Evolutionary conservation across 2,113 vertebrate genomes (phyloP).

Genomic region (Hypanus sabinus): DNA sequence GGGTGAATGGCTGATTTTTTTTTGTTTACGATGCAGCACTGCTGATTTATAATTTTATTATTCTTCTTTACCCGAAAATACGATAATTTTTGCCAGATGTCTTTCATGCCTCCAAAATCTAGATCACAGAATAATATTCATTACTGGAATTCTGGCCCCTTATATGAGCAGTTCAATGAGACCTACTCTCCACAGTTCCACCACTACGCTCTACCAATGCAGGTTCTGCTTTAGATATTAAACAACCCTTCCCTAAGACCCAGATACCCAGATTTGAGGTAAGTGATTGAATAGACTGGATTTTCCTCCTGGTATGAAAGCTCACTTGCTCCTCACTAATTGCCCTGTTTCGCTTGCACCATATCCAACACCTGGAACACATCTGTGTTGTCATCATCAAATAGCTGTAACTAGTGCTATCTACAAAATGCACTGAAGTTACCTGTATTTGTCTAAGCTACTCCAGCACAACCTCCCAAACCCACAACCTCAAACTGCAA

Average conservation of each 20-base stretch:
- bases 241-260: not conserved
- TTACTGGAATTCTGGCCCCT: not conserved
- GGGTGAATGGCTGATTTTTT: not conserved
- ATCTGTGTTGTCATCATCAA: too few species aligned
- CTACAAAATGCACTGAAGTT: too few species aligned
- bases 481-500: too few species aligned
- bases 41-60: not conserved
- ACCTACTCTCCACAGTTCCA: not conserved
- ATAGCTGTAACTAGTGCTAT: too few species aligned
- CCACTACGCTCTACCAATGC: not conserved
- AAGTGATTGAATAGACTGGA: not conserved
- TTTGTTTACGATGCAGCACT: not conserved
- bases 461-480: too few species aligned
- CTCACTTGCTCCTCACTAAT: not conserved
- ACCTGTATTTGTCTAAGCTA: too few species aligned
- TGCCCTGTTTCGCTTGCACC: not conserved
- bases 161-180: not conserved
- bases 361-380: too few species aligned
- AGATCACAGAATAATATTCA: not conserved
- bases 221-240: not conserved
- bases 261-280: not conserved
- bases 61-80: not conserved
- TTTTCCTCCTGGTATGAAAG: not conserved
- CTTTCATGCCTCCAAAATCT: not conserved
- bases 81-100: not conserved